Conservation (phyloP, 2,888 invertebrate species). For the Bruchidius siliquastri region DNA sequence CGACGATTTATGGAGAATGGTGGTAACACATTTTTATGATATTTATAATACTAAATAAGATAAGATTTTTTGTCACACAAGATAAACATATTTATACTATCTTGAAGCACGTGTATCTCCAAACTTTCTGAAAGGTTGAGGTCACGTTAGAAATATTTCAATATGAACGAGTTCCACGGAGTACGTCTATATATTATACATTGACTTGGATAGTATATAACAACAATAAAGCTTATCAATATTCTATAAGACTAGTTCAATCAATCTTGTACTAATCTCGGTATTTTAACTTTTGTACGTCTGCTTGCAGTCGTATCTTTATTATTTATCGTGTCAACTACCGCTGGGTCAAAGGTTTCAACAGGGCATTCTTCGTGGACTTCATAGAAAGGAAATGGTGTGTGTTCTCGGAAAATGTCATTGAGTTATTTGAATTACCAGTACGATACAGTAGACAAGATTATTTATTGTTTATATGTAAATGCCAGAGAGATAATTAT, state of each 20-base stretch:
- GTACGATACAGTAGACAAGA: neutral
- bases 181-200: neutral
- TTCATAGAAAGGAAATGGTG: neutral
- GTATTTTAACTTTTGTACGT: neutral
- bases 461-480: no score
- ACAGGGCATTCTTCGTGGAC: neutral
- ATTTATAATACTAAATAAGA: neutral
- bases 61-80: neutral
- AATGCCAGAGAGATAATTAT: no score
- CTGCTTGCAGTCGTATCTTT: neutral
- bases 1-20: neutral
- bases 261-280: neutral
- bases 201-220: neutral
- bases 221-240: neutral
- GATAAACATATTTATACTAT: neutral
- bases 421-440: neutral
- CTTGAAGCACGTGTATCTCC: neutral
- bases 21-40: neutral
- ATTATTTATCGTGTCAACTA: neutral
- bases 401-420: neutral
- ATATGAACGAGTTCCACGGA: neutral
- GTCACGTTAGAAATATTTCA: neutral
- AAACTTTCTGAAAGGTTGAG: neutral
- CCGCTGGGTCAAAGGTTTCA: neutral
- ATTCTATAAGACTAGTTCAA: neutral